phyloP scores from a whole-genome alignment of 2,797 vertebrate genomes.

The Sebastes kiyomatsui region DNA sequence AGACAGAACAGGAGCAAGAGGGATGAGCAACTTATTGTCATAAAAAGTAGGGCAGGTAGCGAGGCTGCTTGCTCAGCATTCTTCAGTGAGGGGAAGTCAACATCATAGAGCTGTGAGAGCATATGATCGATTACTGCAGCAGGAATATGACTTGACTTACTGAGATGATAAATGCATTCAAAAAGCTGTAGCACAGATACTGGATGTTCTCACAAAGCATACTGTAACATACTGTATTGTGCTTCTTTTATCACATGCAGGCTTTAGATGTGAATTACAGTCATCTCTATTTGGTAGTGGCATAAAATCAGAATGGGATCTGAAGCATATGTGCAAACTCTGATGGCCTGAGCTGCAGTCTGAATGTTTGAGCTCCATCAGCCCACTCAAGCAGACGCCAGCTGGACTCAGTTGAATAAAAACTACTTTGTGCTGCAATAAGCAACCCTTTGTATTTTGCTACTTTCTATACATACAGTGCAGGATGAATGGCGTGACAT shows the following conservation, averaged over 20 bases:
- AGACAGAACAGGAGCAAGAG: slow-evolving; percentile 18
- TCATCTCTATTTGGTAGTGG: slow-evolving; percentile 1
- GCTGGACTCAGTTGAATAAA: slow-evolving; percentile 55
- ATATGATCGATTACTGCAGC: slow-evolving; percentile 68
- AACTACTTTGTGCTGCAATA: slow-evolving; percentile 64
- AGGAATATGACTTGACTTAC: slow-evolving; percentile 31
- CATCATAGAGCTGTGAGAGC: slow-evolving; percentile 47
- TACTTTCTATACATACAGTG: slow-evolving; percentile 17
- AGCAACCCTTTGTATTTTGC: slow-evolving; percentile 56
- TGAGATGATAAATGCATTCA: slow-evolving; percentile 28
- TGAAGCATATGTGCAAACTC: slow-evolving; percentile 28
- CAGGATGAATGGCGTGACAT: slow-evolving; percentile 35
- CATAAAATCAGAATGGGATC: slow-evolving; percentile 21
- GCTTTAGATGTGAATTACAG: background rate
- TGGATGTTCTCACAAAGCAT: slow-evolving; percentile 13
- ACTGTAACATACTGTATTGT: background rate
- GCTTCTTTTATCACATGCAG: background rate
- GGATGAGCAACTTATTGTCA: slow-evolving; percentile 33
- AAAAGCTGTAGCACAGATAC: slow-evolving; percentile 5
- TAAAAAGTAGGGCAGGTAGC: slow-evolving; percentile 40
- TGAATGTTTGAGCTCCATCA: slow-evolving; percentile 54
- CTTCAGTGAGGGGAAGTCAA: slow-evolving; percentile 32
- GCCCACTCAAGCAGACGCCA: slow-evolving; percentile 63
- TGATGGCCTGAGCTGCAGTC: slow-evolving; percentile 26
- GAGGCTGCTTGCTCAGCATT: slow-evolving; percentile 56